Percentiles rank a stretch among this genome's conserved stretches.
These are phyloP conservation scores for Mirounga angustirostris DNA, from an alignment of 2,113 vertebrate species.

Conservation along the genomic window DNA sequence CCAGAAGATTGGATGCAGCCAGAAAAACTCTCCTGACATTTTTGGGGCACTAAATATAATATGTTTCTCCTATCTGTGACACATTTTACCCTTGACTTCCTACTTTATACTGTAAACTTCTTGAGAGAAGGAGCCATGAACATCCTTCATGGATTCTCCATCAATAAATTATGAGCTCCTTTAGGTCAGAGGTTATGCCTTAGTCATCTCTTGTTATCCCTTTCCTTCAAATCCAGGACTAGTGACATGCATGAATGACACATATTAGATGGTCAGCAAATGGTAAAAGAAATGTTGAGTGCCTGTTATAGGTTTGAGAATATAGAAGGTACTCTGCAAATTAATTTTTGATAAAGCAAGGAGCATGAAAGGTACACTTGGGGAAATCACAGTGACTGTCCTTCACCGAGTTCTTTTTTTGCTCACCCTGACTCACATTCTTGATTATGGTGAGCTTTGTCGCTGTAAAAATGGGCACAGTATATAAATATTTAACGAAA, in stretches of 20 bases:
- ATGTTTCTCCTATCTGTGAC: not conserved
- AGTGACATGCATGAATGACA: not conserved
- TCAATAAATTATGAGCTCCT: not conserved
- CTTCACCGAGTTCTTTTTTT: not conserved
- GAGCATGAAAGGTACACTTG: not conserved
- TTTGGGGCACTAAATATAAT: not conserved
- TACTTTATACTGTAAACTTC: not conserved
- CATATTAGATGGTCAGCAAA: not conserved
- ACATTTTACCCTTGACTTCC: not conserved
- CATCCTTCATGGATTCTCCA: not conserved
- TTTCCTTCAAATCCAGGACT: not conserved
- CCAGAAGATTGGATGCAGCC: not conserved
- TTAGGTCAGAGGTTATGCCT: not conserved
- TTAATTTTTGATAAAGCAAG: not conserved
- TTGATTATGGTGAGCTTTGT: not conserved
- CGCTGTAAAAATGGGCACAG: slow-evolving; percentile 50
- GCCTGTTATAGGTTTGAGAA: not conserved
- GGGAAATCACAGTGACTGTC: not conserved
- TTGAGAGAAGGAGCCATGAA: not conserved
- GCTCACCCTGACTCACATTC: not conserved
- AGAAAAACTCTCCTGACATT: not conserved
- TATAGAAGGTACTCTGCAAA: not conserved
- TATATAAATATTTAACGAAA: slow-evolving; percentile 81
- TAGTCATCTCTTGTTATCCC: not conserved
- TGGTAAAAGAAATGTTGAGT: not conserved